phyloP scores from a whole-genome alignment of 2,888 invertebrate genomes.

The Bellardia pandia region DNA sequence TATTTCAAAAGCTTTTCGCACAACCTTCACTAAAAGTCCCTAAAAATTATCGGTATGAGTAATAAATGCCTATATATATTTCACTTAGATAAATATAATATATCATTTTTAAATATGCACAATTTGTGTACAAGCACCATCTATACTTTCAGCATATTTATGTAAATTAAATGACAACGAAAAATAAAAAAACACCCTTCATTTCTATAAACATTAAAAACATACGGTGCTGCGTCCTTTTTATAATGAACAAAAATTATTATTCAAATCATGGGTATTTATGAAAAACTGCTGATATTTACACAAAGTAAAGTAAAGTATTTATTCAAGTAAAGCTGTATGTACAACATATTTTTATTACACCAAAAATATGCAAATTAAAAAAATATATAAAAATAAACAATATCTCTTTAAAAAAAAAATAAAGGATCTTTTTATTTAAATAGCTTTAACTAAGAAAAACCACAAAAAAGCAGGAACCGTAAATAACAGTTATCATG shows the following conservation, averaged over 20 bases:
- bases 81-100: too few species aligned
- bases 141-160: conserved; percentile 12
- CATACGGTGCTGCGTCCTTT: conserved; percentile 22
- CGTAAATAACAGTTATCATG: too few species aligned
- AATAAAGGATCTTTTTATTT: conserved; percentile 14
- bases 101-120: neutral
- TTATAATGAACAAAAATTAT: conserved; percentile 2
- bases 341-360: neutral
- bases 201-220: conserved; percentile 5
- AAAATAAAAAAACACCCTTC: neutral
- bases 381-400: neutral
- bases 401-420: neutral
- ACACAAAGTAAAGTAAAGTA: neutral
- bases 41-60: too few species aligned
- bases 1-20: too few species aligned
- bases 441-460: conserved; percentile 1
- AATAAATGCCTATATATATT: too few species aligned
- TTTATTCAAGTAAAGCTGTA: neutral
- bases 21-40: too few species aligned
- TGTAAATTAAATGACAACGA: conserved; percentile 20
- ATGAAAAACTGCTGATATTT: conserved; percentile 18
- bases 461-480: conserved; percentile 11
- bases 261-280: conserved; percentile 11
- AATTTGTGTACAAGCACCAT: neutral
- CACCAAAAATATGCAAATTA: conserved; percentile 35